These are phyloP conservation scores for Acleris cristana DNA, from an alignment of 2,888 invertebrate species.

Conservation along the genomic window DNA sequence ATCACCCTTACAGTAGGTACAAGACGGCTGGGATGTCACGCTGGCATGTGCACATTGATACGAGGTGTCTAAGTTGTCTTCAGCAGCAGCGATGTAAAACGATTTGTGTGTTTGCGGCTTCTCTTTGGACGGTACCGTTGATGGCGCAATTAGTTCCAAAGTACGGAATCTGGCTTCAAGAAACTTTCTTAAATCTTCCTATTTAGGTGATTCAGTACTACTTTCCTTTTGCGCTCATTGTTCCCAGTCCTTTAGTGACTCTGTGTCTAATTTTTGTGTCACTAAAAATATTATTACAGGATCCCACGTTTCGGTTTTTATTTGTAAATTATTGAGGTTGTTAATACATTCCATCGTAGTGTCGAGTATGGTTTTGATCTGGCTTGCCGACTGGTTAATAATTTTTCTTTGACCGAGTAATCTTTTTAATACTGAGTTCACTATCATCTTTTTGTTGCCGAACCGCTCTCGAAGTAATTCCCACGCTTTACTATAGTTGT, in stretches of 20 bases:
- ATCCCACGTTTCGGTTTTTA: background rate
- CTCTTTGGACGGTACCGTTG: background rate
- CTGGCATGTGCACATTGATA: background rate
- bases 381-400: conserved; percentile 5
- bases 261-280: conserved; percentile 12
- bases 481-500: conserved; percentile 7
- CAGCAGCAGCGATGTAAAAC: background rate
- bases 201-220: conserved; percentile 13
- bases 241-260: conserved; percentile 8
- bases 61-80: background rate
- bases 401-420: conserved; percentile 15
- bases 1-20: background rate
- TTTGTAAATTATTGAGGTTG: too few species aligned
- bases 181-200: conserved; percentile 16
- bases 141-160: background rate
- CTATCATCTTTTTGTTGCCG: conserved; percentile 23
- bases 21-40: background rate
- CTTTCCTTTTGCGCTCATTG: background rate
- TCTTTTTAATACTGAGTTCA: conserved; percentile 14
- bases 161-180: conserved; percentile 8
- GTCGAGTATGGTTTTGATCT: conserved; percentile 13
- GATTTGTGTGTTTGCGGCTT: conserved; percentile 1
- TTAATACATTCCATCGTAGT: conserved; percentile 17
- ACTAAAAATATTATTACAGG: background rate
- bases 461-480: background rate